These are phyloP conservation scores for Andricus grossulariae DNA, from an alignment of 1,140 invertebrate species.

Conservation along the genomic window DNA sequence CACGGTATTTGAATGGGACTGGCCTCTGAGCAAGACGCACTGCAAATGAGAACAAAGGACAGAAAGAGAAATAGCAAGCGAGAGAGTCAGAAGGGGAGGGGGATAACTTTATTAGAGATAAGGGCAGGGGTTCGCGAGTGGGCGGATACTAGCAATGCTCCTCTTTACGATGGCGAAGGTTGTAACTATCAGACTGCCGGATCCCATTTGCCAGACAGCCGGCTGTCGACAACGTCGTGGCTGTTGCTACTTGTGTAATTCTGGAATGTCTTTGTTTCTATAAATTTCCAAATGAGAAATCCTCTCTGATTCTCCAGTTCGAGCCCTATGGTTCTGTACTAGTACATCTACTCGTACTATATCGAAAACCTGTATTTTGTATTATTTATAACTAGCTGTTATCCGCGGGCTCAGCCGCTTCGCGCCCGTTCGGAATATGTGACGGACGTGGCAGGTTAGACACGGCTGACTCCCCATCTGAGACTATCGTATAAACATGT, in stretches of 20 bases:
- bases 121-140: slow-evolving; percentile 46
- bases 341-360: not conserved
- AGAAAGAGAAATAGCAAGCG: slow-evolving; percentile 32
- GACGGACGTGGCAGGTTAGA: no score
- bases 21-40: not conserved
- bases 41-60: not conserved
- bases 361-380: not conserved
- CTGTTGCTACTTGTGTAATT: slow-evolving; percentile 54
- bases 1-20: not conserved
- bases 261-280: slow-evolving; percentile 38
- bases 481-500: no score
- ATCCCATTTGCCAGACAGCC: slow-evolving; percentile 65
- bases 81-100: slow-evolving; percentile 7
- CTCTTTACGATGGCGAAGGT: slow-evolving; percentile 9
- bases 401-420: no score
- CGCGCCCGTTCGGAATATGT: no score
- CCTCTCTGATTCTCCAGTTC: not conserved
- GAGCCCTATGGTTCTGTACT: not conserved
- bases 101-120: not conserved
- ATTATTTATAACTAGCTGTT: not conserved
- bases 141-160: slow-evolving; percentile 49
- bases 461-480: no score
- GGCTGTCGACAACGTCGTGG: slow-evolving; percentile 38
- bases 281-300: not conserved
- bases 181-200: slow-evolving; percentile 58